Base-by-base conservation (phyloP, 2,888 invertebrate species). In the Aproaerema taeniolella region DNA sequence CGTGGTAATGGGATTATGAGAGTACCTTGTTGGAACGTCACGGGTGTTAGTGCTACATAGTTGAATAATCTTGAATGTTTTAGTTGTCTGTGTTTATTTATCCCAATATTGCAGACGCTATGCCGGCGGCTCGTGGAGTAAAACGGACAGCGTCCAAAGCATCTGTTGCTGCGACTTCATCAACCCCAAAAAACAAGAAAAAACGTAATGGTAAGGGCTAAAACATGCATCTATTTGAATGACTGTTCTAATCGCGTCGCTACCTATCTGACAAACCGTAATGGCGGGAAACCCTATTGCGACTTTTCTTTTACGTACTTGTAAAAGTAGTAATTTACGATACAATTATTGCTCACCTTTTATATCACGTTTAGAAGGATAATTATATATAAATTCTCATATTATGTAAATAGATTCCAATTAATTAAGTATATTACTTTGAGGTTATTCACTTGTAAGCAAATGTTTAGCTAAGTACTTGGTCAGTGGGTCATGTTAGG, bases 81-180 rank as follows among this genome's bases (percentile, higher is more conserved):
- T 49, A 44, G 56, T 83, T 73, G 72, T 62, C 55, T 51, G 65
- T 81, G 79, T 80, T 72, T 79, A 79, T 69, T 78, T 71, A 65
- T 79, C 78, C 71, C 74, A 73, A 70, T 78, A 79, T 85, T 83
- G 72, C 82, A 86, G 85, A 53, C 73, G 77, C 58, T 67, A 87
- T 87, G 87, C 87, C 87, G 78, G 83, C 87, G 61, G 78, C 86
- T 53, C 75, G 87, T 58, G 87, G 87, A 55, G 77, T 82, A 46
- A 87, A 87, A 67, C 76, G 87, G 59, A 59, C 86, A 50, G 86
- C 87, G 52, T 82, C 87, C 36, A 87, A 86, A 66, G 61, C 80
- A 34, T 65, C 77, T 33, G 54, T 74, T 15, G 52, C 79, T 24
- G 48, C 79, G 49, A 61, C 78, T 33, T 59, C 82, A 34, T 53